Evolutionary conservation across 2,888 invertebrate genomes (phyloP), one percentile per base, ranked within the genome.

Genomic region (Polydrusus tereticollis): DNA sequence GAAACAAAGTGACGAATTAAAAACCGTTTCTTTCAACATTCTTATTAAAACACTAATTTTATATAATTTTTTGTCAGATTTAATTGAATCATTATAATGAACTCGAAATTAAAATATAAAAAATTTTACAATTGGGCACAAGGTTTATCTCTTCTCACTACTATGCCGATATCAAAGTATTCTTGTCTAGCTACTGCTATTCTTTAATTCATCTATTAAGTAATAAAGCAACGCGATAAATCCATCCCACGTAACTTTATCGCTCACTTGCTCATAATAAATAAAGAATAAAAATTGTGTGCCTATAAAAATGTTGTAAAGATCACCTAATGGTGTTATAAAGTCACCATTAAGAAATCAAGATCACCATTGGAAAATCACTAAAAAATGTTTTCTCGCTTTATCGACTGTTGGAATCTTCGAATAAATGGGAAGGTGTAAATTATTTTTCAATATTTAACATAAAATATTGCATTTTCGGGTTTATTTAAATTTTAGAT

Each of bases 261-360:
- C 43, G 57, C 41, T 38, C 58, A 23, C 43, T 57, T 33, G 10
- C 16, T 67, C 38, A 14, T 47, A 50, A 23, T 41, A 67, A 72
- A 67, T 72, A 18, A 52, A 47, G 62, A 43, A 70, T 73, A 73
- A 73, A 73, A 70, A 70, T 45, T 55, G 52, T 26, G 58, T n/a
- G 4, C 23, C 66, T 60, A 73, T 73, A 73, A 73, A 69, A 69
- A 70, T 57, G 69, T 45, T 73, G 73, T 73, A 69, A 70, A 70
- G 36, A 45, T 16, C 65, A 16, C 58, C 65, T 73, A 73, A 73
- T 69, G 73, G 69, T 41, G 60, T 47, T 73, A 67, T 69, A 73
- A 70, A 69, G 52, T 47, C 47, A n/a, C 69, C 63, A 73, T 73
- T 70, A 69, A 50, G n/a, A n/a, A n/a, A n/a, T n/a, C n/a, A n/a